Conservation (phyloP, 2,888 invertebrate species). For the Watsonalla binaria region DNA sequence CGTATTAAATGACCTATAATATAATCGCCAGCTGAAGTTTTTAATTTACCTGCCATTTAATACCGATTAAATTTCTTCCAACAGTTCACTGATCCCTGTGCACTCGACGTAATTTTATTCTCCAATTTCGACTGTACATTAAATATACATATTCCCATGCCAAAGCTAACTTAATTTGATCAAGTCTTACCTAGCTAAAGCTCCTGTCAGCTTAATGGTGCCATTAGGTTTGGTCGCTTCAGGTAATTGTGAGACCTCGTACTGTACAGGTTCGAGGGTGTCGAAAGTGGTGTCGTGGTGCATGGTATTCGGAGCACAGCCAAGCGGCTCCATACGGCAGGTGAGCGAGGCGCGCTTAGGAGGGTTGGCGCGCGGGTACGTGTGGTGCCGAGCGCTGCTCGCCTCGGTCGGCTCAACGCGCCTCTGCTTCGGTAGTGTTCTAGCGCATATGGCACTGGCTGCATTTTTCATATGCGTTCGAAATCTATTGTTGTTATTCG, state of each 20-base stretch:
- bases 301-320: conserved; percentile 37
- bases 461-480: conserved; percentile 69
- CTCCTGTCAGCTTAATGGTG: conserved; percentile 54
- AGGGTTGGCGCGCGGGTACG: conserved; percentile 62
- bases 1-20: too few species aligned
- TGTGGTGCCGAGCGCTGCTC: conserved; percentile 58
- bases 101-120: too few species aligned
- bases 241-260: conserved; percentile 34
- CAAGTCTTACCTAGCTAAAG: conserved; percentile 57
- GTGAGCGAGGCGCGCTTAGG: conserved; percentile 58
- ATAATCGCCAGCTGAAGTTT: too few species aligned
- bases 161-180: neutral
- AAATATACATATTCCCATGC: too few species aligned
- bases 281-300: conserved; percentile 36
- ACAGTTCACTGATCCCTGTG: too few species aligned
- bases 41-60: too few species aligned
- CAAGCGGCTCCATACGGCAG: conserved; percentile 59
- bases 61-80: too few species aligned
- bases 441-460: conserved; percentile 66
- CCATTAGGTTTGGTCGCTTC: conserved; percentile 40
- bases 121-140: too few species aligned
- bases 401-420: conserved; percentile 48
- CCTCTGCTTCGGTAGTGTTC: conserved; percentile 70
- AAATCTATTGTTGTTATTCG: conserved; percentile 65
- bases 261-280: conserved; percentile 35